Percentiles rank a stretch among this genome's conserved stretches.
These are phyloP conservation scores for Operophtera brumata DNA, from an alignment of 2,888 invertebrate genomes.

Conservation along the genomic window DNA sequence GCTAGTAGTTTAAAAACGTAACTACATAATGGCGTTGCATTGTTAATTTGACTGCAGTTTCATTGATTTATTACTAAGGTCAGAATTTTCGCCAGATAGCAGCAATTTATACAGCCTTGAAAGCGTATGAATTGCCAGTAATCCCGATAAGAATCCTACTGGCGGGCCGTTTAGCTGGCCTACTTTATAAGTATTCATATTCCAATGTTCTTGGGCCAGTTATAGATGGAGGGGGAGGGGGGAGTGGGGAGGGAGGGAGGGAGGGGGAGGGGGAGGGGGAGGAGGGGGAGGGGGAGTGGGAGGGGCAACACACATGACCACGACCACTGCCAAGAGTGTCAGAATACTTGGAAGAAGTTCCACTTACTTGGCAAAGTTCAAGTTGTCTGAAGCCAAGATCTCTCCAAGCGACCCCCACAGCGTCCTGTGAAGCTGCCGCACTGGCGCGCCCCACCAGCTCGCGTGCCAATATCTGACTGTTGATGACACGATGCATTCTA, in stretches of 20 bases:
- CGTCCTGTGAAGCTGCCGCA: constrained; percentile 87
- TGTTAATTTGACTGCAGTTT: constrained; percentile 4
- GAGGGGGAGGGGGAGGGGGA: too few relatives aligned
- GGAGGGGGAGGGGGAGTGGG: too few relatives aligned
- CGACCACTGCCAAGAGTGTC: too few relatives aligned
- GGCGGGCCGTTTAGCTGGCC: background rate
- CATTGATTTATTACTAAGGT: constrained; percentile 10
- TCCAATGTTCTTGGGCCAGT: background rate
- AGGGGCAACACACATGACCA: too few relatives aligned
- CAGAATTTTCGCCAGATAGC: constrained; percentile 6
- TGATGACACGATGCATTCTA: constrained; percentile 87
- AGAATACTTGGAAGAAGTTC: too few relatives aligned
- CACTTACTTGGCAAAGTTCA: constrained; percentile 64
- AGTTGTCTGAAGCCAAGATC: constrained; percentile 79
- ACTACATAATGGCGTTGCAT: too few relatives aligned
- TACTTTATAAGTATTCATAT: background rate
- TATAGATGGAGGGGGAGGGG: too few relatives aligned
- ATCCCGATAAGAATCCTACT: constrained; percentile 10
- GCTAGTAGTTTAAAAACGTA: too few relatives aligned
- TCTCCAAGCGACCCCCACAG: constrained; percentile 87
- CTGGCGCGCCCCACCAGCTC: constrained; percentile 90
- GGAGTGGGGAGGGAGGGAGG: too few relatives aligned
- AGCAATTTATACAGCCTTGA: constrained; percentile 15
- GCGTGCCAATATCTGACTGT: constrained; percentile 87
- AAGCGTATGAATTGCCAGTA: constrained; percentile 8